Evolutionary conservation across 2,888 invertebrate species (phyloP), one percentile per base, ranked within the genome.

Genomic region (Cerastoderma edule): DNA sequence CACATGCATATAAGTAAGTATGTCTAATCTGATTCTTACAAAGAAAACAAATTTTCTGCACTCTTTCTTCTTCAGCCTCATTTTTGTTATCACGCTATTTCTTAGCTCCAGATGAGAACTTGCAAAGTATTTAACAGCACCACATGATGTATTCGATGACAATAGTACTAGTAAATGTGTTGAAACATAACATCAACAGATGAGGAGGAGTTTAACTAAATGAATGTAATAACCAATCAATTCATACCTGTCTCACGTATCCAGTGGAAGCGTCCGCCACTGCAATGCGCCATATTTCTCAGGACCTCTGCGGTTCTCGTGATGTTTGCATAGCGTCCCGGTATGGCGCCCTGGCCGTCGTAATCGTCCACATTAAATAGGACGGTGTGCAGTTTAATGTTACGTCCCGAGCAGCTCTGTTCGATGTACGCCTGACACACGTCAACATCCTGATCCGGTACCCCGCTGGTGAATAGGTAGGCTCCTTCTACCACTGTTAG

Each of bases 281-380:
- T 89, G 63, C 89, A 86, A 78, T 93, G 92, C 8, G 92, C 92
- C 87, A 93, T 79, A 64, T 88, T 88, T 22, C 93, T 72, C 56
- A 93, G 85, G 72, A 90, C 88, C 69, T 93, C 93, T 0, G 92
- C 91, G 8, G 92, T 92, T 54, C 89, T 85, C 3, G 92, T 92
- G 83, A 92, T 92, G 87, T 92, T 93, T 69, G 93, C 92, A 75
- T 92, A 93, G 69, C 92, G 88, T 57, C 92, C 89, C 32, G 92
- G 92, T 22, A 92, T 92, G 54, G 92, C 91, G 16, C 92, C 92
- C 35, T 90, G 83, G 8, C 85, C 81, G 73, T 92, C 91, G 76
- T 93, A 92, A 81, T 93, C 92, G 75, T 93, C 92, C 19, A 93
- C 92, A 83, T 92, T 92, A 78, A 93, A 93, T 56, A 93, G 89